Base-by-base conservation (phyloP, 2,797 vertebrate genomes). In the Hypotaenidia philippensis region DNA sequence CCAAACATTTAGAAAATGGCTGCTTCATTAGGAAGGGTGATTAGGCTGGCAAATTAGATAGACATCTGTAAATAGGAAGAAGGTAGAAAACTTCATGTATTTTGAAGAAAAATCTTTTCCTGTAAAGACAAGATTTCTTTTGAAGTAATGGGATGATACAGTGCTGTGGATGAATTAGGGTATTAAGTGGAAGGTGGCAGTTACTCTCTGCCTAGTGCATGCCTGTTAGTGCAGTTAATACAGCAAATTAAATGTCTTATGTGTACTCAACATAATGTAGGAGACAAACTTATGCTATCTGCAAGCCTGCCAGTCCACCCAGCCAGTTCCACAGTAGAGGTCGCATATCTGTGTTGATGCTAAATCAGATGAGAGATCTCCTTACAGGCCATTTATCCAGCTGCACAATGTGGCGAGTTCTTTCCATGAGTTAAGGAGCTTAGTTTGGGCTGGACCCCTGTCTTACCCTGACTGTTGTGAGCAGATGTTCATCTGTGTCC, bases 261-360 rank as follows among this genome's bases (percentile, higher is more conserved):
- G 45, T 25, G 31, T 27, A 27, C 6, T 34, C 56, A 47, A 52
- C 44, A 8, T 29, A 10, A 4, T 0, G 8, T 6, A 52, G 72
- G 44, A 66, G 26, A n/a, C 15, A n/a, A 12, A 40, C 32, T 11
- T 17, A 8, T 0, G 10, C 60, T 63, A 0, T 8, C 47, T 29
- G 11, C 34, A 13, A 12, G 38, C 29, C 45, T n/a, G 5, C n/a
- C 56, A 5, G 5, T 16, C 36, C 50, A 4, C 17, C 19, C 69
- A 15, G 52, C 26, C 38, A 15, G 44, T 16, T 83, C 49, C 53
- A 23, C 38, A 32, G 38, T 40, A 52, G 60, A 65, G 70, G 69
- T 40, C 44, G 20, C 53, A 10, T 22, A 45, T 27, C 50, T 0
- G 0, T 38, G 49, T 29, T 40, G 32, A 9, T 47, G 38, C 53